Conservation (phyloP, 2,888 invertebrate species). For the Perdita meconis region DNA sequence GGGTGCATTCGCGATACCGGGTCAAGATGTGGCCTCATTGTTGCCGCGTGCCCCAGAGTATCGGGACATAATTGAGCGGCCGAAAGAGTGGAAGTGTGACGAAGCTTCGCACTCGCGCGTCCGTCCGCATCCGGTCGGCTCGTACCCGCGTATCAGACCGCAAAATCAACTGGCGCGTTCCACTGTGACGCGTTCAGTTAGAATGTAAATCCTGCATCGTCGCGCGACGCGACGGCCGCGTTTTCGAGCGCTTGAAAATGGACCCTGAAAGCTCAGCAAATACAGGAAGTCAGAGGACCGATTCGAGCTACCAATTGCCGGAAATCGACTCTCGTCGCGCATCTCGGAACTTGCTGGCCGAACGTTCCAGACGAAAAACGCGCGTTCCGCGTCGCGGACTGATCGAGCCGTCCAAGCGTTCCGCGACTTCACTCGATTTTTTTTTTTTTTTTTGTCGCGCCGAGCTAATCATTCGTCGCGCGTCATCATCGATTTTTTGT, state of each 20-base stretch:
- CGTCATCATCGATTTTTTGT: constrained; percentile 20
- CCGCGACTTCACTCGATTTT: background rate
- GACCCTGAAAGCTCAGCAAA: constrained; percentile 56
- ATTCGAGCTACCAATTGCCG: constrained; percentile 49
- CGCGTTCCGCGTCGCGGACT: background rate
- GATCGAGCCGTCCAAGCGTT: background rate
- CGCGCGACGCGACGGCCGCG: constrained; percentile 19
- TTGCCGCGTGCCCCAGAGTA: background rate
- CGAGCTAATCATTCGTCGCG: background rate
- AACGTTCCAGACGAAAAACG: constrained; percentile 14
- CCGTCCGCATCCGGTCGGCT: constrained; percentile 9
- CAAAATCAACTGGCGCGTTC: constrained; percentile 43
- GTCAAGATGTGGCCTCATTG: constrained; percentile 6
- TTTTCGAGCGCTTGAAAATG: constrained; percentile 46
- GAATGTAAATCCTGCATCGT: constrained; percentile 57
- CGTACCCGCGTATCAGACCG: constrained; percentile 34
- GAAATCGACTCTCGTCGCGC: constrained; percentile 40
- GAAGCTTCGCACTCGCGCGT: constrained; percentile 4
- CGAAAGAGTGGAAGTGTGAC: background rate
- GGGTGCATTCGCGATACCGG: background rate
- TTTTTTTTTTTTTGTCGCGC: background rate
- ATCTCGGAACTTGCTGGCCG: constrained; percentile 10
- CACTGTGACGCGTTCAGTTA: constrained; percentile 20
- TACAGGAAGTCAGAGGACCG: constrained; percentile 52
- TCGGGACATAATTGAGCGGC: constrained; percentile 1